These are phyloP conservation scores for Brienomyrus brachyistius DNA, from an alignment of 2,113 vertebrate genomes.

Conservation along the genomic window DNA sequence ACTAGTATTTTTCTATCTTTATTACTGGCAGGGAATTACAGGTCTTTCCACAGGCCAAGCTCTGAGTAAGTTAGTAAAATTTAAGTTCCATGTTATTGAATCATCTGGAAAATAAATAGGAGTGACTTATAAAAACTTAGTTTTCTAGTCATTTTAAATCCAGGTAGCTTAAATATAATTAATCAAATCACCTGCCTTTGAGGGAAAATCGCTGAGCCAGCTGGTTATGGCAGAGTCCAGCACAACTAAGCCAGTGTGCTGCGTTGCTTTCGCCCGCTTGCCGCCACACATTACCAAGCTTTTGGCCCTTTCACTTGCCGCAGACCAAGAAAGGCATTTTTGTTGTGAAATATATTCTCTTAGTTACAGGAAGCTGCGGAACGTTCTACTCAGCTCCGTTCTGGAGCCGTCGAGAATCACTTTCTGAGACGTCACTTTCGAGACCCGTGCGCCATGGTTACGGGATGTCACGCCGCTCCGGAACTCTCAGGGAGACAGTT, in stretches of 20 bases:
- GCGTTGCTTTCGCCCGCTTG: background rate
- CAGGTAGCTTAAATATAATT: constrained; percentile 25
- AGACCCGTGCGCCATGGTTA: background rate
- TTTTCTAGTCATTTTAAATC: constrained; percentile 21
- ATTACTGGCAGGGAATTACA: constrained; percentile 13
- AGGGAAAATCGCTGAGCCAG: constrained; percentile 11
- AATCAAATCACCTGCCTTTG: constrained; percentile 26
- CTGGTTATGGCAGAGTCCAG: background rate
- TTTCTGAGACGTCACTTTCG: constrained; percentile 9
- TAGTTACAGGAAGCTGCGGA: constrained; percentile 8
- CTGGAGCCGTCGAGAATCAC: constrained; percentile 6
- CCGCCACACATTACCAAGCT: background rate
- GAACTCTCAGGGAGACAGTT: background rate
- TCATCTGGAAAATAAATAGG: constrained; percentile 24
- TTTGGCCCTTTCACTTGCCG: constrained; percentile 7
- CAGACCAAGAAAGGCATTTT: constrained; percentile 12
- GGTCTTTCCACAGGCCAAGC: constrained; percentile 8
- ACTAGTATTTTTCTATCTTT: constrained; percentile 12
- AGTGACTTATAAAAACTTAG: constrained; percentile 20
- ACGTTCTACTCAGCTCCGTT: background rate
- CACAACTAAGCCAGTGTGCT: constrained; percentile 8
- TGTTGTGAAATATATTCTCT: constrained; percentile 14
- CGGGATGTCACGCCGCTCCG: background rate
- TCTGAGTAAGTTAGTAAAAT: constrained; percentile 13
- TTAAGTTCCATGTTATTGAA: constrained; percentile 11